phyloP scores from a whole-genome alignment of 2,797 vertebrate genomes.

The Vultur gryphus region DNA sequence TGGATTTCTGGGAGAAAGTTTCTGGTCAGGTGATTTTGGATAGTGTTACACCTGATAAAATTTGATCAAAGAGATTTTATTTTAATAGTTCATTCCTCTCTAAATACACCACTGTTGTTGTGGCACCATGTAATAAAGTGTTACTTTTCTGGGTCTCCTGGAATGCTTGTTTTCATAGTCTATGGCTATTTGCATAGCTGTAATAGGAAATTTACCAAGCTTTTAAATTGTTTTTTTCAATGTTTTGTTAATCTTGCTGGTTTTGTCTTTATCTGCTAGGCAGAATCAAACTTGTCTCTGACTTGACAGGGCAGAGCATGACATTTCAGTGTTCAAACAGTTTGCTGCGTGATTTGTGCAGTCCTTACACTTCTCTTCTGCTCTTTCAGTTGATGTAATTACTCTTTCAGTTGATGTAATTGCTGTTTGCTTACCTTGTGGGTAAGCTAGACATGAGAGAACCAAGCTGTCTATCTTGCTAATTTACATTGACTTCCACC shows the following conservation, averaged over 20 bases:
- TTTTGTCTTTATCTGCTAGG: conserved; percentile 27
- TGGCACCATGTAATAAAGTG: not conserved
- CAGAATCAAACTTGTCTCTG: conserved; percentile 25
- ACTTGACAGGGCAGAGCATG: not conserved
- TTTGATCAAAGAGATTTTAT: not conserved
- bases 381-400: conserved; percentile 14
- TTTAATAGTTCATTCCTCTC: not conserved
- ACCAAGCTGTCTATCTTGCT: not conserved
- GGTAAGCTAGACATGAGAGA: not conserved
- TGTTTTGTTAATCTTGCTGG: not conserved
- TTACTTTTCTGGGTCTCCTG: not conserved
- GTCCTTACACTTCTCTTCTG: not conserved
- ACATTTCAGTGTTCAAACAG: not conserved
- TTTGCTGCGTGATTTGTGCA: not conserved
- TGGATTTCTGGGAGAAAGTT: not conserved
- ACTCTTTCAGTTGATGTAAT: not conserved
- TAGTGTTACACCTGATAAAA: not conserved
- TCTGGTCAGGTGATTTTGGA: not conserved
- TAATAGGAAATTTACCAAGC: conserved; percentile 8
- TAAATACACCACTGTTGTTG: not conserved
- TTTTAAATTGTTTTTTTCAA: not conserved
- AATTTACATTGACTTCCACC: not conserved
- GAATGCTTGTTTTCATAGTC: not conserved
- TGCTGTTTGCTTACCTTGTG: conserved; percentile 20
- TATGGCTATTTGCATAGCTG: not conserved